These are phyloP conservation scores for Cariama cristata DNA, from an alignment of 2,113 vertebrate genomes.

Conservation along the genomic window DNA sequence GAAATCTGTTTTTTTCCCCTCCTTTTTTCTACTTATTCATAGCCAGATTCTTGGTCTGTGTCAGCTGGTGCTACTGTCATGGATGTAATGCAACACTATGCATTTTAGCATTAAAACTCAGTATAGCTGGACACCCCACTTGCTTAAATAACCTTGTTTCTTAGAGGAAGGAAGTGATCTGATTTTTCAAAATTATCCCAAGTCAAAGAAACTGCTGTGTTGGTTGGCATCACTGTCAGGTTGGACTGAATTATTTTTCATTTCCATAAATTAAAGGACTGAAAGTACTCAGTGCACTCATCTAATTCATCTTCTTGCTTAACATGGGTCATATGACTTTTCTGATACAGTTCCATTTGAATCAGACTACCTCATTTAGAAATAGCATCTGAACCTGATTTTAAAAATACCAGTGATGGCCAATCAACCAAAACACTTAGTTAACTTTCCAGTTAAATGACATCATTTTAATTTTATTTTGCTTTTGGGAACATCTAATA, in stretches of 20 bases:
- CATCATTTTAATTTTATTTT: slow-evolving; percentile 33
- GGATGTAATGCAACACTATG: background rate
- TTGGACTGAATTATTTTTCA: background rate
- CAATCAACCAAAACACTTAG: background rate
- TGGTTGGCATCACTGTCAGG: background rate
- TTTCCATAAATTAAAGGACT: background rate
- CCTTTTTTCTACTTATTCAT: background rate
- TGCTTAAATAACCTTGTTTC: background rate
- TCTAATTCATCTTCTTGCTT: background rate
- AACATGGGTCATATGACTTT: background rate
- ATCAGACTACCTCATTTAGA: background rate
- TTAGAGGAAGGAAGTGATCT: background rate
- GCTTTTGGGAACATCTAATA: background rate
- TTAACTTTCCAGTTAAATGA: slow-evolving; percentile 9
- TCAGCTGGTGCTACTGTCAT: background rate
- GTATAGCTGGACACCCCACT: background rate
- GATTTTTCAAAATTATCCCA: background rate
- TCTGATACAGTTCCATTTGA: slow-evolving; percentile 14
- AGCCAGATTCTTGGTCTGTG: background rate
- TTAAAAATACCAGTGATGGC: background rate
- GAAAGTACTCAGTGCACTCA: background rate
- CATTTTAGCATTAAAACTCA: background rate
- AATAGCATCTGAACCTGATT: background rate
- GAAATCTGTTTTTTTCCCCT: background rate
- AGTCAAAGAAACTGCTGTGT: background rate